Evolutionary conservation across 2,797 vertebrate species (phyloP).

Genomic region (Okamejei kenojei): DNA sequence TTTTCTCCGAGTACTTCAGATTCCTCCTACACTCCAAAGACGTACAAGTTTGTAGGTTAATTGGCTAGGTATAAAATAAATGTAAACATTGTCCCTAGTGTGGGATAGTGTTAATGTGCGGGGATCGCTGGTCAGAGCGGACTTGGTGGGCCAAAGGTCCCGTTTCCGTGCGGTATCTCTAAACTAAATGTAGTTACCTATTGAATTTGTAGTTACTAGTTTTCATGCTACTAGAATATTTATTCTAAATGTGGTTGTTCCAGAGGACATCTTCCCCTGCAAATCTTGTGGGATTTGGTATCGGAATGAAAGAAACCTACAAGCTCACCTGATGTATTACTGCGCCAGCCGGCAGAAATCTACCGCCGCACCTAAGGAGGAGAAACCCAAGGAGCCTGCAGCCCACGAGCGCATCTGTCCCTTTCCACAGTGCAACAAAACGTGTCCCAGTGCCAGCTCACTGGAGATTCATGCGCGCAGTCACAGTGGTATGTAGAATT

Average conservation of each 20-base stretch:
- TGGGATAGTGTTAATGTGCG: too few relatives aligned
- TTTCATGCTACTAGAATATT: background rate
- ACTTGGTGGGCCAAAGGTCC: too few relatives aligned
- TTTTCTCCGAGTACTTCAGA: too few relatives aligned
- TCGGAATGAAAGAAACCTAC: slow-evolving; percentile 88
- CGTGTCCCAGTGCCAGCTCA: slow-evolving; percentile 94
- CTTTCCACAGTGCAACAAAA: slow-evolving; percentile 94
- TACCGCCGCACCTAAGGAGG: slow-evolving; percentile 60
- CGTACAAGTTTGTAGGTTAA: too few relatives aligned
- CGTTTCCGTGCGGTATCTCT: too few relatives aligned
- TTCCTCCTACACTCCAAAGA: too few relatives aligned
- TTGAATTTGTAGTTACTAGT: slow-evolving; percentile 66
- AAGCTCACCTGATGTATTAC: slow-evolving; percentile 94
- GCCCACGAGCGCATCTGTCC: slow-evolving; percentile 88
- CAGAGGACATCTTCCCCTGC: slow-evolving; percentile 94
- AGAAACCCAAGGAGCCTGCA: slow-evolving; percentile 84
- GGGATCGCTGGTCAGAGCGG: too few relatives aligned
- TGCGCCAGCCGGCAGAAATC: slow-evolving; percentile 84
- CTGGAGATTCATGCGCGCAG: slow-evolving; percentile 97
- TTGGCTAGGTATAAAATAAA: too few relatives aligned
- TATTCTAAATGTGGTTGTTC: background rate
- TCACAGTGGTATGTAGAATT: slow-evolving; percentile 74
- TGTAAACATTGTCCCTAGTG: too few relatives aligned
- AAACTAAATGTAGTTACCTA: background rate
- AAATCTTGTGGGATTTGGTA: slow-evolving; percentile 99